Percentiles rank a stretch among this genome's conserved stretches.
phyloP scores from a whole-genome alignment of 2,797 vertebrate genomes.

The Uromys caudimaculatus region DNA sequence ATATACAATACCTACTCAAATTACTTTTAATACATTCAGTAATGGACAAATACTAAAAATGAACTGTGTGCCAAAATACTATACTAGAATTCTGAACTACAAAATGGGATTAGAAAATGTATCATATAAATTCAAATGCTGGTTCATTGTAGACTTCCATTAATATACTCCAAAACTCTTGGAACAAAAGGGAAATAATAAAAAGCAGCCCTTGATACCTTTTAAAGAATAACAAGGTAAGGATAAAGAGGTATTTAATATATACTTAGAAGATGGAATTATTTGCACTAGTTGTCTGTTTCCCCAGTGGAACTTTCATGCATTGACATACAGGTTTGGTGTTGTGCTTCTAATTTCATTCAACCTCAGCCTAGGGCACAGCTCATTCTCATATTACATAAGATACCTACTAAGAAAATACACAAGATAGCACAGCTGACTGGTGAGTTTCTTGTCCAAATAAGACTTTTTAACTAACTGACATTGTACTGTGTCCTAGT shows the following conservation, averaged over 20 bases:
- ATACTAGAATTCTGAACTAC: not conserved
- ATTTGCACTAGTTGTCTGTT: not conserved
- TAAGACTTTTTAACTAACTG: not conserved
- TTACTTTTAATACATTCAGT: not conserved
- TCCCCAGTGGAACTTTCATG: not conserved
- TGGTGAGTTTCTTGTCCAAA: too few relatives aligned
- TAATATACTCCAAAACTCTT: not conserved
- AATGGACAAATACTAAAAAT: not conserved
- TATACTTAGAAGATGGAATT: not conserved
- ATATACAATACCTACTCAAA: not conserved
- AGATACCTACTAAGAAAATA: not conserved
- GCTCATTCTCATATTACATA: not conserved
- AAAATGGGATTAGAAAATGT: conserved; percentile 1
- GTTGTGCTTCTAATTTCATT: not conserved
- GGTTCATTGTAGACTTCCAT: not conserved
- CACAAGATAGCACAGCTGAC: too few relatives aligned
- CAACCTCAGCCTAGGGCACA: not conserved
- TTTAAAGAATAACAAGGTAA: not conserved
- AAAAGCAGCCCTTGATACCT: not conserved
- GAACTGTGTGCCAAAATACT: not conserved
- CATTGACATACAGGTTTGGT: too few relatives aligned
- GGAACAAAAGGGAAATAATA: not conserved
- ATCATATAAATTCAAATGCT: conserved; percentile 6
- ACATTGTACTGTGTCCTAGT: too few relatives aligned
- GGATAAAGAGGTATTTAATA: not conserved